phyloP scores from a whole-genome alignment of 2,888 invertebrate species.

The Julus scandinavius region DNA sequence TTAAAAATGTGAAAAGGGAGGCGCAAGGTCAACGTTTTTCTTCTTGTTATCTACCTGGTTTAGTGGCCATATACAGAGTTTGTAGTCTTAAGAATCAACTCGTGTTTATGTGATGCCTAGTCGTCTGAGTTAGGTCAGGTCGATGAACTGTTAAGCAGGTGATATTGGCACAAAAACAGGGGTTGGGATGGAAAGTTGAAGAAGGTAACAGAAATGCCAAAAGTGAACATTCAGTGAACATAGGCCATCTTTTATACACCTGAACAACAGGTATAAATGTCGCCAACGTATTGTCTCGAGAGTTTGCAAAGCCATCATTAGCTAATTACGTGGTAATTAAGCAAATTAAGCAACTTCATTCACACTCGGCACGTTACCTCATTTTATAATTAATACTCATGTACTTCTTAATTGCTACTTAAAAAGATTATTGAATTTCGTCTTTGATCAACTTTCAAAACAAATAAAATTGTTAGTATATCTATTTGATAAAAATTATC shows the following conservation, averaged over 20 bases:
- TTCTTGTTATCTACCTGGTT: slow-evolving; percentile 6
- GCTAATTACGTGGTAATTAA: not conserved
- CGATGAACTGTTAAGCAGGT: not conserved
- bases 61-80: slow-evolving; percentile 12
- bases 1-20: slow-evolving; percentile 18
- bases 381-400: not conserved
- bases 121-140: slow-evolving; percentile 25
- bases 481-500: too few species aligned
- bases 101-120: not conserved
- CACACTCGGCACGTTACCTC: not conserved
- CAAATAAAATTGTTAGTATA: too few species aligned
- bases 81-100: not conserved
- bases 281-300: not conserved
- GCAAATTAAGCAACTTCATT: not conserved
- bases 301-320: not conserved
- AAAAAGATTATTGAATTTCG: too few species aligned
- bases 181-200: slow-evolving; percentile 31
- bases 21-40: slow-evolving; percentile 4
- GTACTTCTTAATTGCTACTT: not conserved
- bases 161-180: slow-evolving; percentile 2
- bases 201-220: not conserved
- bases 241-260: not conserved
- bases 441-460: too few species aligned
- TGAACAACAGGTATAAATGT: not conserved
- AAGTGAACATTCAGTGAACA: not conserved